Base-by-base conservation (phyloP, 1,140 invertebrate genomes). In the Macrocentrus cingulum region DNA sequence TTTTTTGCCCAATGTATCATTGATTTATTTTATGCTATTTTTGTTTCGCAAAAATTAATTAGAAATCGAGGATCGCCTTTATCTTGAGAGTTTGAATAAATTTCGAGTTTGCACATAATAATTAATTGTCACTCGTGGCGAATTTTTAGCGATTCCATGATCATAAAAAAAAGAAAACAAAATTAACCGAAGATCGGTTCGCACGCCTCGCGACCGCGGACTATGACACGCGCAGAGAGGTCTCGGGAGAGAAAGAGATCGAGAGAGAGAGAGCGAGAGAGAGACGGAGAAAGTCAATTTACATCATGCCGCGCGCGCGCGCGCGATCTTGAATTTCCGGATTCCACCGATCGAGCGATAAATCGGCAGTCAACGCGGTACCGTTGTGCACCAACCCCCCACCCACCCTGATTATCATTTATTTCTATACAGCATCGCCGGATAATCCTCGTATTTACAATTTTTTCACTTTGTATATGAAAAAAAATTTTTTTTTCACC, bases 291-390 rank as follows among this genome's bases (percentile, higher is more conserved):
- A 56, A 64, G 64, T 59, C 66, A 67, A 67, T 69, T 69, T 65
- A 67, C 64, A 67, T 69, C 65, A 67, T 67, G 63, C 25, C 34
- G 20, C 36, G 16, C 46, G 9, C 16, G 52, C 62, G 46, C 46
- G 9, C 16, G 52, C 62, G 46, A 66, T 69, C 60, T 60, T 55
- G 59, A 60, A 61, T 70, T 67, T 70, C 68, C 68, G 68, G 68
- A 70, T 68, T 68, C 68, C 64, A 66, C 62, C 64, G 67, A 69
- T 67, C 66, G 57, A 50, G 60, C 62, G 65, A 67, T 69, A 69
- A 69, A 69, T 69, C 65, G 65, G 61, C 65, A 66, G 53, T 52
- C 61, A 62, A 63, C 64, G 32, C 59, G 63, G 62, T 66, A 65
- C 60, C 67, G 67, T 68, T 66, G 63, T 61, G n/a, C 41, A 45